Evolutionary conservation across 2,113 vertebrate species (phyloP).

Genomic region (Ranitomeya imitator): DNA sequence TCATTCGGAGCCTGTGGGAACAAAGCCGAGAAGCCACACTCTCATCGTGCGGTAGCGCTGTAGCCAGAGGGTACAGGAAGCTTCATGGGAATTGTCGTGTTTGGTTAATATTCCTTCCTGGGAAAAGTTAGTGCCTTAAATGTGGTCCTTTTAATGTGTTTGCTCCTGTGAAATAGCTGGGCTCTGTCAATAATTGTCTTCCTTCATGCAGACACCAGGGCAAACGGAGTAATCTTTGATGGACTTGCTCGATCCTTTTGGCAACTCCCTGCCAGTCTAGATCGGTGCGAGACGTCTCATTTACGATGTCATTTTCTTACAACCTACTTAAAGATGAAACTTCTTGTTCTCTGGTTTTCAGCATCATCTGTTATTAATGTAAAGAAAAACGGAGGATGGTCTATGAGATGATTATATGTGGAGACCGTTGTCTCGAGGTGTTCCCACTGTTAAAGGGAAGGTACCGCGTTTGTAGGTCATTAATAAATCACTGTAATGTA

Average conservation of each 20-base stretch:
- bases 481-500: too few relatives aligned
- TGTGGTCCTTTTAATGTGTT: slow-evolving; percentile 36
- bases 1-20: not conserved
- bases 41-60: not conserved
- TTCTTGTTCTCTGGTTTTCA: too few relatives aligned
- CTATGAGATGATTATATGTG: too few relatives aligned
- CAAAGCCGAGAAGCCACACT: not conserved
- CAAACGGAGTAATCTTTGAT: not conserved
- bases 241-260: not conserved
- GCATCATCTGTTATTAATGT: too few relatives aligned
- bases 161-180: slow-evolving; percentile 24
- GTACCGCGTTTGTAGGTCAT: too few relatives aligned
- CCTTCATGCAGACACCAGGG: not conserved
- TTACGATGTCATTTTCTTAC: not conserved
- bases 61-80: slow-evolving; percentile 22
- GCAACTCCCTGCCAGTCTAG: too few relatives aligned
- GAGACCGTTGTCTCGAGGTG: too few relatives aligned
- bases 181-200: slow-evolving; percentile 17
- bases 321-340: too few relatives aligned
- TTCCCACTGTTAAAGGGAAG: too few relatives aligned
- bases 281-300: not conserved
- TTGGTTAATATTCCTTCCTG: slow-evolving; percentile 34
- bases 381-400: too few relatives aligned
- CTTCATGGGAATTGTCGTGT: slow-evolving; percentile 39
- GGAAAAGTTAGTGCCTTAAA: slow-evolving; percentile 33